Evolutionary conservation across 2,888 invertebrate species (phyloP).

Genomic region (Dryomyza anilis): DNA sequence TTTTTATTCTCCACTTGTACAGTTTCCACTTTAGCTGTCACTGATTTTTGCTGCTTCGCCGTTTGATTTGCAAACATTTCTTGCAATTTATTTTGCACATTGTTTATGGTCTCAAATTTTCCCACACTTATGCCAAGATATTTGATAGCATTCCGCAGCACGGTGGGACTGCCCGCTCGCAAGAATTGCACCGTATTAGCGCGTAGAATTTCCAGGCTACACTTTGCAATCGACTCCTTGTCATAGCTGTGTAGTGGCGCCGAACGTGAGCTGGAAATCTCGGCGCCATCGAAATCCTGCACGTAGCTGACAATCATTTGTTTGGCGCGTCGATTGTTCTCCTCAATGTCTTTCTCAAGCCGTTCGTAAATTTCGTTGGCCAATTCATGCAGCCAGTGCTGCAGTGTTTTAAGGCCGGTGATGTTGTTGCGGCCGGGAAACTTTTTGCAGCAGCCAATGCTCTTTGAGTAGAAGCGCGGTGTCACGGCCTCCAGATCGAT

Average conservation of each 20-base stretch:
- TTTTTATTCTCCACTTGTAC: background rate
- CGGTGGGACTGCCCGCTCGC: constrained; percentile 47
- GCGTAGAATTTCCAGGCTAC: constrained; percentile 71
- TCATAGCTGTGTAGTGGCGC: constrained; percentile 68
- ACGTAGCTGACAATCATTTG: constrained; percentile 77
- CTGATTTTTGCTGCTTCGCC: constrained; percentile 43
- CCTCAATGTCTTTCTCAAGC: constrained; percentile 76
- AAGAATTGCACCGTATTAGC: constrained; percentile 64
- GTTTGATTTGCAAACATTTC: constrained; percentile 65
- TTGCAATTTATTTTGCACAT: constrained; percentile 64
- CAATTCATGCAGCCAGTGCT: constrained; percentile 82
- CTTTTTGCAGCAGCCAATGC: constrained; percentile 94
- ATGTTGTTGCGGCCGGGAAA: constrained; percentile 84
- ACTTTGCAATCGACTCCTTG: constrained; percentile 69
- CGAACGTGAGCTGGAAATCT: constrained; percentile 71
- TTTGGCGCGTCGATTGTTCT: constrained; percentile 81
- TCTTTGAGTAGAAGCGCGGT: constrained; percentile 83
- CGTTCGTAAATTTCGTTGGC: constrained; percentile 83
- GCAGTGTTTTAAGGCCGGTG: constrained; percentile 68
- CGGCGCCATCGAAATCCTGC: constrained; percentile 64
- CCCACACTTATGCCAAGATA: constrained; percentile 79
- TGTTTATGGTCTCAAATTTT: constrained; percentile 72
- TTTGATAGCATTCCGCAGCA: constrained; percentile 66
- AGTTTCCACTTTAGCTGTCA: background rate
- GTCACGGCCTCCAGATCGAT: constrained; percentile 87